Base-by-base conservation (phyloP, 2,888 invertebrate species). In the Sarcophaga caerulescens region DNA sequence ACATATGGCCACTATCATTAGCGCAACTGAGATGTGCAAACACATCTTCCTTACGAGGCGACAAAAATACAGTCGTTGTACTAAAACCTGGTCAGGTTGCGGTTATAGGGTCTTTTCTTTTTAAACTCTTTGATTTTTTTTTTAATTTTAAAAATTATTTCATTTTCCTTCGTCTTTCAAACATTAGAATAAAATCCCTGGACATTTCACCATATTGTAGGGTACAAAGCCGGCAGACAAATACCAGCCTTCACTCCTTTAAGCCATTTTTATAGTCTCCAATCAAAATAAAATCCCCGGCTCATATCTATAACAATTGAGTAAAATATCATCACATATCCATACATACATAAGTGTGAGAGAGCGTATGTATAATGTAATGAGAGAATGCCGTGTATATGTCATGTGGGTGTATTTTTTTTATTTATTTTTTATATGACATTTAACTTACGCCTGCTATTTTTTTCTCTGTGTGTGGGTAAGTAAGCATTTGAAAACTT, bases 391-490 rank as follows among this genome's bases (percentile, higher is more conserved):
- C 17, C 52, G 14, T 70, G 62, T 68, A 23, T 57, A 19, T 82
- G 65, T 59, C 35, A 3, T 71, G 52, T 17, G 25, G 44, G 65
- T 75, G 63, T 12, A 8, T 25, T 17, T 4, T 10, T n/a, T 66
- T 44, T 8, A 11, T n/a, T 70, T 57, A 21, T 11, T 59, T 25
- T 63, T 75, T 71, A 21, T 66, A 35, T 75, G 74, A 70, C 75
- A 82, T 77, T 83, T 81, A 65, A 63, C 76, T 77, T 71, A 76
- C 57, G 66, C 78, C 60, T 52, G 65, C 77, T 71, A 21, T 17
- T 1, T 11, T 45, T 44, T 74, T 70, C 44, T 71, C 23, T 52
- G 17, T 47, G 52, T 25, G 17, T 70, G 10, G 21, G 19, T 70
- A 45, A 11, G 23, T 5, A 47, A 47, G 12, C 11, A 2, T 52